Evolutionary conservation across 2,797 vertebrate species (phyloP).

Genomic region (Coilia nasus): DNA sequence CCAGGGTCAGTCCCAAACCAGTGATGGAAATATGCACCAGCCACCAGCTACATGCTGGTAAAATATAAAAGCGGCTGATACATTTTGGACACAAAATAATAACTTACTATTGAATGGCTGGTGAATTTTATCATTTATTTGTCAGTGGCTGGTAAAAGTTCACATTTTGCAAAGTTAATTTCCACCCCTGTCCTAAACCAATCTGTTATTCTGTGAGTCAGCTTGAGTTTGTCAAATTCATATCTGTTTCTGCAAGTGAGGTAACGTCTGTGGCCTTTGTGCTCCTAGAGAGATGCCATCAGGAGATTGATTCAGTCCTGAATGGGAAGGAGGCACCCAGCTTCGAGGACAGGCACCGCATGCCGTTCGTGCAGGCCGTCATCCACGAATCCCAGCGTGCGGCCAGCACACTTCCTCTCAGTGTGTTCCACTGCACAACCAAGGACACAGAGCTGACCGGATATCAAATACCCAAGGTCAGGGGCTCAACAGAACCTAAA

Average conservation of each 20-base stretch:
- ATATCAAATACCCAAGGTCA: constrained; percentile 77
- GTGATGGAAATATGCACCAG: too few species aligned
- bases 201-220: not conserved
- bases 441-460: constrained; percentile 76
- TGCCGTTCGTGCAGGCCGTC: constrained; percentile 74
- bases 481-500: not conserved
- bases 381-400: constrained; percentile 76
- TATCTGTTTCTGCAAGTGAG: not conserved
- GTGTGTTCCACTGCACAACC: constrained; percentile 71
- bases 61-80: too few species aligned
- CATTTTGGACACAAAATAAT: too few species aligned
- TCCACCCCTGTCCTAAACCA: too few species aligned
- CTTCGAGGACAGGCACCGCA: constrained; percentile 66
- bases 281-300: constrained; percentile 62
- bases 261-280: not conserved
- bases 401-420: constrained; percentile 72
- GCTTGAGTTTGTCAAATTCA: not conserved
- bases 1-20: constrained; percentile 61
- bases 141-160: too few species aligned
- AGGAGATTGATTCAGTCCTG: constrained; percentile 70
- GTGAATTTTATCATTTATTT: too few species aligned
- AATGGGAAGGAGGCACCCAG: constrained; percentile 51
- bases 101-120: too few species aligned
- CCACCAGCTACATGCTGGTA: too few species aligned
- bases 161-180: too few species aligned